These are phyloP conservation scores for Naja naja DNA, from an alignment of 2,113 vertebrate species.

Conservation along the genomic window DNA sequence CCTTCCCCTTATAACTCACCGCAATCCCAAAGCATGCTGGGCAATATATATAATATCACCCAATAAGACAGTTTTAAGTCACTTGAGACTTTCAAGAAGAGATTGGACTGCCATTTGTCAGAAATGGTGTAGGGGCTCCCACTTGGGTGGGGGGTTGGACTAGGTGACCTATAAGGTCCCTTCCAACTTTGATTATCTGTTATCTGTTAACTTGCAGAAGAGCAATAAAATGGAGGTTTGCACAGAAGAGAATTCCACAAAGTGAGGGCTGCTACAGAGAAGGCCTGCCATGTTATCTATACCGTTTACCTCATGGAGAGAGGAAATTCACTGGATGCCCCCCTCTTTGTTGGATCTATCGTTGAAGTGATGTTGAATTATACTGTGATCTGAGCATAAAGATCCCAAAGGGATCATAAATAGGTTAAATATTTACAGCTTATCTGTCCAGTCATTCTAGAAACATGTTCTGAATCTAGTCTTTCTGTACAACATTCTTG, in stretches of 20 bases:
- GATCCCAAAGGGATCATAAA: background rate
- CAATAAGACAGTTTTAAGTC: background rate
- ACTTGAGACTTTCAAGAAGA: no score
- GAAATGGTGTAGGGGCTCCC: no score
- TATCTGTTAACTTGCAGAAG: no score
- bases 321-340: background rate
- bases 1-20: background rate
- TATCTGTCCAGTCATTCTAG: background rate
- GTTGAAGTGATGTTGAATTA: background rate
- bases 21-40: background rate
- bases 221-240: background rate
- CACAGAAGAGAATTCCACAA: background rate
- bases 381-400: background rate
- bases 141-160: no score
- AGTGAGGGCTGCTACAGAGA: background rate
- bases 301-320: background rate
- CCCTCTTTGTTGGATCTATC: background rate
- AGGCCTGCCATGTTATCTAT: background rate
- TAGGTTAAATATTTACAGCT: background rate
- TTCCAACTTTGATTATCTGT: no score
- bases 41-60: background rate
- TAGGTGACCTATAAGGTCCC: no score
- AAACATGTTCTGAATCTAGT: background rate
- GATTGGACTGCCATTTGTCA: no score
- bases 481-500: background rate